Conservation (phyloP, 2,113 vertebrate species). For the Barnardius zonarius region DNA sequence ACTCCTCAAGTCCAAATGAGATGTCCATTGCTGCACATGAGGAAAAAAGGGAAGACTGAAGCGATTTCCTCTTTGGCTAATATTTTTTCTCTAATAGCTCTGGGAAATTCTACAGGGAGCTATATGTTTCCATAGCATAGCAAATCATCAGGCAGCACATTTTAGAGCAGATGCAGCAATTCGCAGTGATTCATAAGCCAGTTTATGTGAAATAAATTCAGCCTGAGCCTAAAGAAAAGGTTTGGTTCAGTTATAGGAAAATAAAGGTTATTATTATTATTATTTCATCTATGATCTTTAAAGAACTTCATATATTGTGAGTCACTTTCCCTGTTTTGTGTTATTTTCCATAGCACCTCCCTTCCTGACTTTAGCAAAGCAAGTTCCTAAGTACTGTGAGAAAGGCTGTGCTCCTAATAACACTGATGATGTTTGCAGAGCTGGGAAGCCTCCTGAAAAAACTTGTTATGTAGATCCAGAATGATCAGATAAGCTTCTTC, state of each 20-base stretch:
- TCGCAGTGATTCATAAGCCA: neutral
- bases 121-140: neutral
- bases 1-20: neutral
- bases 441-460: conserved; percentile 8
- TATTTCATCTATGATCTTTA: neutral
- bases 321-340: conserved; percentile 40
- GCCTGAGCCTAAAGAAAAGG: neutral
- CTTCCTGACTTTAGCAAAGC: conserved; percentile 45
- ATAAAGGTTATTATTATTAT: neutral
- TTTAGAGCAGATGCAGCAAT: neutral
- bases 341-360: conserved; percentile 30
- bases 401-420: conserved; percentile 34
- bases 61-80: neutral
- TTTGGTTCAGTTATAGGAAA: conserved; percentile 5
- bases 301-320: conserved; percentile 9
- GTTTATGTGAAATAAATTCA: neutral
- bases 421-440: conserved; percentile 22
- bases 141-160: neutral
- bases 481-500: conserved; percentile 14
- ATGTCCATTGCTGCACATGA: neutral
- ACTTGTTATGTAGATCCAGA: neutral
- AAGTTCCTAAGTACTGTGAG: conserved; percentile 39
- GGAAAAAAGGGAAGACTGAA: neutral
- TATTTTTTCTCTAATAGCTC: neutral
- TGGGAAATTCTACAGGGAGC: neutral